Evolutionary conservation across 1,140 invertebrate genomes (phyloP).

Genomic region (Dolichoris vasculosae): DNA sequence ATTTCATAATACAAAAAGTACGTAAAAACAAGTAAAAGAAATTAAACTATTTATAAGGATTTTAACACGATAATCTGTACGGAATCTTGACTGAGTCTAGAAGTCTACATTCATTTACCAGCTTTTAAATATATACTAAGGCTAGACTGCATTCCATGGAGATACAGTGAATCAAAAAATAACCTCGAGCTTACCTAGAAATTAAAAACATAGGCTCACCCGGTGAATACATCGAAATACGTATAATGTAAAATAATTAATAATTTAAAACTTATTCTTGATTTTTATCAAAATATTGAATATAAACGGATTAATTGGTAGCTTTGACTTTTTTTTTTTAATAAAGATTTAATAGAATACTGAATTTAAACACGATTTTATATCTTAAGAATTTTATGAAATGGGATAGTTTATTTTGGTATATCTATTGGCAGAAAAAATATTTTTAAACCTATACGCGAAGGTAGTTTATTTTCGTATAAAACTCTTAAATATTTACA

Average conservation of each 20-base stretch:
- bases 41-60: neutral
- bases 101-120: conserved; percentile 9
- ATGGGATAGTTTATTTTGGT: neutral
- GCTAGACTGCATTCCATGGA: neutral
- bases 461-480: neutral
- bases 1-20: neutral
- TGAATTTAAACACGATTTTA: neutral
- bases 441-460: neutral
- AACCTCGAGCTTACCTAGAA: neutral
- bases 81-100: neutral
- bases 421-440: neutral
- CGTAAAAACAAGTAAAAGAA: neutral
- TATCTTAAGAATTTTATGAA: neutral
- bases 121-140: neutral
- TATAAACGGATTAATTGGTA: too few relatives aligned
- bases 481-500: conserved; percentile 2
- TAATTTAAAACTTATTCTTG: neutral
- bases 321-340: neutral
- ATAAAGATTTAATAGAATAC: neutral
- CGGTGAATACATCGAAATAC: neutral
- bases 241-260: neutral
- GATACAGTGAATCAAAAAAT: neutral
- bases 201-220: neutral
- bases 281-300: too few relatives aligned
- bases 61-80: conserved; percentile 8